Evolutionary conservation across 2,113 vertebrate species (phyloP).

Genomic region (Oryzias melastigma): DNA sequence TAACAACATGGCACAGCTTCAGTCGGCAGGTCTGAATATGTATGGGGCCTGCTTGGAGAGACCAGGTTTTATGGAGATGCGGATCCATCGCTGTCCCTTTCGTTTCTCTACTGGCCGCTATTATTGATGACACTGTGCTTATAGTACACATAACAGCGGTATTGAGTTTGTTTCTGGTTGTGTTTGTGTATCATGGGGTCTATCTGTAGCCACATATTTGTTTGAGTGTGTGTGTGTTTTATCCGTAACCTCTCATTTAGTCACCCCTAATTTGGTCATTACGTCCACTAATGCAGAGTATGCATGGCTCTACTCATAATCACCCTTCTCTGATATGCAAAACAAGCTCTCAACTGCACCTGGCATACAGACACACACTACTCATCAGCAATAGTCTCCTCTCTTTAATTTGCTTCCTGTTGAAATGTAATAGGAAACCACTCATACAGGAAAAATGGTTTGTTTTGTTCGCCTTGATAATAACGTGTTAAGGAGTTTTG

Average conservation of each 20-base stretch:
- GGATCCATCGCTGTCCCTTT: slow-evolving; percentile 39
- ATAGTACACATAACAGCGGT: slow-evolving; percentile 28
- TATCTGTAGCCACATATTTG: slow-evolving; percentile 7
- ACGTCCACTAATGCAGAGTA: slow-evolving; percentile 52
- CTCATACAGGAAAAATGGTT: slow-evolving; percentile 59
- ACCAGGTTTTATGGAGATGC: slow-evolving; percentile 68
- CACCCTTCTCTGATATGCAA: slow-evolving; percentile 73
- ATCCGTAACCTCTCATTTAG: slow-evolving; percentile 56
- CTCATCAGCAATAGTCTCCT: slow-evolving; percentile 57
- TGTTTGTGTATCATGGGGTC: slow-evolving; percentile 8
- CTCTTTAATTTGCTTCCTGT: slow-evolving; percentile 63
- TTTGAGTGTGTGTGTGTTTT: background rate
- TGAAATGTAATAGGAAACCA: slow-evolving; percentile 69
- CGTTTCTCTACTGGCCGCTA: slow-evolving; percentile 34
- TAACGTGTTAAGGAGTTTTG: slow-evolving; percentile 37
- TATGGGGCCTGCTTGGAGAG: slow-evolving; percentile 39
- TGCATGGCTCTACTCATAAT: slow-evolving; percentile 59
- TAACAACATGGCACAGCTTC: slow-evolving; percentile 71
- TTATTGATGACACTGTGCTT: slow-evolving; percentile 51
- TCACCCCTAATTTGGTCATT: slow-evolving; percentile 59
- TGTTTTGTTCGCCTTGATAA: slow-evolving; percentile 65
- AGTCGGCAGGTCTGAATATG: slow-evolving; percentile 67
- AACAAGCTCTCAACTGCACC: slow-evolving; percentile 63
- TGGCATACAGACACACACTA: slow-evolving; percentile 62
- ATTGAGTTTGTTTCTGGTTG: slow-evolving; percentile 18